These are phyloP conservation scores for Epinephelus moara DNA, from an alignment of 2,113 vertebrate genomes.

Conservation along the genomic window DNA sequence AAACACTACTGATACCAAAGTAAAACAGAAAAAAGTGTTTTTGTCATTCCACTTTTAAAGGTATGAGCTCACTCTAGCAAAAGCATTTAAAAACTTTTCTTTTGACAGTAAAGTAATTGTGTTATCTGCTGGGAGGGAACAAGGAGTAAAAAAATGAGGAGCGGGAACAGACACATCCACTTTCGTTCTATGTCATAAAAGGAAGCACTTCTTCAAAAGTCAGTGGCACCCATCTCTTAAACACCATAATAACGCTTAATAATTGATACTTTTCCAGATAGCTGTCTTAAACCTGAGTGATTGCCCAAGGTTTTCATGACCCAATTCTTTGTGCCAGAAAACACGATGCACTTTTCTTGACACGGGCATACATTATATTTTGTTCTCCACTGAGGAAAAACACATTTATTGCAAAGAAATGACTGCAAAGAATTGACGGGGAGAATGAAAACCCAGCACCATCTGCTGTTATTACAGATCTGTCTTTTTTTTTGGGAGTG, in stretches of 20 bases:
- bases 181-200: neutral
- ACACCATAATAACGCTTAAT: slow-evolving; percentile 6
- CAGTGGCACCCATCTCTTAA: neutral
- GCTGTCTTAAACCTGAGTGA: neutral
- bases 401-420: neutral
- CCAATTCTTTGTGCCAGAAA: neutral
- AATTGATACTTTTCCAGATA: neutral
- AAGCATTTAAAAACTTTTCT: neutral
- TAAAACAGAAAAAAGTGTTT: neutral
- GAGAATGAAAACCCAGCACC: slow-evolving; percentile 10
- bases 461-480: slow-evolving; percentile 30
- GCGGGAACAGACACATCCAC: neutral
- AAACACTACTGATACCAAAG: neutral
- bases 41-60: neutral
- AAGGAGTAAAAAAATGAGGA: neutral
- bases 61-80: neutral
- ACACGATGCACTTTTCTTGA: slow-evolving; percentile 5
- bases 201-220: neutral
- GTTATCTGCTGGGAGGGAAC: neutral
- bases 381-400: neutral
- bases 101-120: neutral
- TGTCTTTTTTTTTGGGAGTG: neutral
- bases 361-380: neutral
- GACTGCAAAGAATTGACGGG: neutral
- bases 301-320: neutral